Evolutionary conservation across 2,888 invertebrate species (phyloP).

Genomic region (Hemistola chrysoprasaria): DNA sequence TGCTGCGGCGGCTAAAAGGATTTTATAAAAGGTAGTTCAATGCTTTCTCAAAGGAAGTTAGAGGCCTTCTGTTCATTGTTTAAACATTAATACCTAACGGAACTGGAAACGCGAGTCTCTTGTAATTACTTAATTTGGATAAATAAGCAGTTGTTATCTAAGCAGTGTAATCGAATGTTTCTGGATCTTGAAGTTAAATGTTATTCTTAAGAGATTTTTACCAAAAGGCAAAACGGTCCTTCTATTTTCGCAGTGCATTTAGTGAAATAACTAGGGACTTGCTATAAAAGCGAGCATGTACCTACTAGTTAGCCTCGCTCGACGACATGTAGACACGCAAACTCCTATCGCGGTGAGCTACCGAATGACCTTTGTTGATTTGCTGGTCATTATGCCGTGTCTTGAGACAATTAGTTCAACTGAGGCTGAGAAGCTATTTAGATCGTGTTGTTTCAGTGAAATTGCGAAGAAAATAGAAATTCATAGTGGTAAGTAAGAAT

Average conservation of each 20-base stretch:
- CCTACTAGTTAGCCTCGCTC: conserved; percentile 28
- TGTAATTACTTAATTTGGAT: too few relatives aligned
- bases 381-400: conserved; percentile 52
- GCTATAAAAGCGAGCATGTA: conserved; percentile 8
- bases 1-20: conserved; percentile 15
- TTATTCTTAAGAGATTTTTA: too few relatives aligned
- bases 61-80: conserved; percentile 7
- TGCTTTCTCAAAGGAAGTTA: conserved; percentile 30
- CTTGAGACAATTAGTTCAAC: conserved; percentile 48
- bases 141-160: too few relatives aligned
- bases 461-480: too few relatives aligned
- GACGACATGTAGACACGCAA: conserved; percentile 41
- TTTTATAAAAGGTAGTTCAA: conserved; percentile 23
- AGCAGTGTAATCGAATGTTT: conserved; percentile 10
- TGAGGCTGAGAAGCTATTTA: conserved; percentile 35
- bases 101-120: background rate
- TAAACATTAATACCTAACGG: background rate
- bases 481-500: too few relatives aligned
- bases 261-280: background rate
- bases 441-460: conserved; percentile 28
- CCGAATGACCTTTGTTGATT: conserved; percentile 55
- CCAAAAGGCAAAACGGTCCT: too few relatives aligned
- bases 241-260: too few relatives aligned
- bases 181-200: too few relatives aligned
- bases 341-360: conserved; percentile 40